phyloP scores from a whole-genome alignment of 2,888 invertebrate genomes.

The Chrysolina oricalcia region DNA sequence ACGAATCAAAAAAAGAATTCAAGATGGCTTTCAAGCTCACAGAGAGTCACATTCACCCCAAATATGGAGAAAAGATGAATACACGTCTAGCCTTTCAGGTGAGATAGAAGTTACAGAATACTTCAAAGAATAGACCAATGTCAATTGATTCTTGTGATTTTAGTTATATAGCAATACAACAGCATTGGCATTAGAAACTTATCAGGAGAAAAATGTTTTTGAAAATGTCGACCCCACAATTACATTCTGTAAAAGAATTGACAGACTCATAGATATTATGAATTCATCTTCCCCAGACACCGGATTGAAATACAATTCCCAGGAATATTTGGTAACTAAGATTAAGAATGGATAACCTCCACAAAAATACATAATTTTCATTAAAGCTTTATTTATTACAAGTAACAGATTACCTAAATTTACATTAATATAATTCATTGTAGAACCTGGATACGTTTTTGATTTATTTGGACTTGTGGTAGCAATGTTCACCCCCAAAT shows the following conservation, averaged over 20 bases:
- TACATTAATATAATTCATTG: not conserved
- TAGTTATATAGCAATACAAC: not conserved
- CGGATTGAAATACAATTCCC: not conserved
- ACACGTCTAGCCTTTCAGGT: slow-evolving; percentile 1
- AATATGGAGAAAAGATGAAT: slow-evolving; percentile 11
- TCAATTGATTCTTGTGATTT: too few relatives aligned
- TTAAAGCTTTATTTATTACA: not conserved
- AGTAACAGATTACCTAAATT: not conserved
- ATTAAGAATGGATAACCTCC: not conserved
- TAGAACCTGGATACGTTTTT: slow-evolving; percentile 2
- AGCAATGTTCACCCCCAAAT: not conserved
- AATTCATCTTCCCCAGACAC: not conserved
- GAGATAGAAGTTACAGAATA: not conserved
- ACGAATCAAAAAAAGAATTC: not conserved
- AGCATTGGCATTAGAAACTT: slow-evolving; percentile 4
- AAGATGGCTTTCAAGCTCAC: too few relatives aligned
- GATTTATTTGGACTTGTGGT: slow-evolving; percentile 1
- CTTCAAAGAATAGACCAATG: not conserved
- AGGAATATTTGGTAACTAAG: not conserved
- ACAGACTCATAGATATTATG: not conserved
- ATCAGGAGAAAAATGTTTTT: not conserved
- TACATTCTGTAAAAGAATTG: not conserved
- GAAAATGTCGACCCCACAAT: not conserved
- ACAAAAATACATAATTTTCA: too few relatives aligned
- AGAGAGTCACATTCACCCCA: slow-evolving; percentile 4